These are phyloP conservation scores for Zaprionus tsacasi DNA, from an alignment of 1,140 invertebrate species.

Conservation along the genomic window DNA sequence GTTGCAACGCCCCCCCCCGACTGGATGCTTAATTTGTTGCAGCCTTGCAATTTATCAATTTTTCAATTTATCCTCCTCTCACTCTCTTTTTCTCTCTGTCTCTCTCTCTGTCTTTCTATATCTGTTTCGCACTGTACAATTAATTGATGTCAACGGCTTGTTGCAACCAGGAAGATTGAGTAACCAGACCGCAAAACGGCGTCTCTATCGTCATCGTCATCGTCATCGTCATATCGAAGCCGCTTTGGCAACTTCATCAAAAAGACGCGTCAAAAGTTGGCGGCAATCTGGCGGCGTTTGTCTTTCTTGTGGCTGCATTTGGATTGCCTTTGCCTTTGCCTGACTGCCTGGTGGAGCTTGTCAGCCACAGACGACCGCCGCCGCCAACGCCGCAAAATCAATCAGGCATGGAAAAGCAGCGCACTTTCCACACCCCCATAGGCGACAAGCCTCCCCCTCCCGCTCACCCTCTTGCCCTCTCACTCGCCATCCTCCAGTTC, in stretches of 20 bases:
- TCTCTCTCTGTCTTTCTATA: conserved; percentile 24
- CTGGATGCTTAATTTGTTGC: conserved; percentile 12
- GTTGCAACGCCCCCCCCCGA: conserved; percentile 30
- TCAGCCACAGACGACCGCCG: conserved; percentile 37
- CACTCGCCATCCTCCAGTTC: neutral
- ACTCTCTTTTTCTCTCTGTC: neutral
- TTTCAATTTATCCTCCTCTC: neutral
- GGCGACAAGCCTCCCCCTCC: neutral
- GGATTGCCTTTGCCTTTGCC: neutral
- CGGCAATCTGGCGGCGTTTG: conserved; percentile 50
- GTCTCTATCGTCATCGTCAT: conserved; percentile 26
- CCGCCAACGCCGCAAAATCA: conserved; percentile 75
- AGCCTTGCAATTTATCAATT: conserved; percentile 50
- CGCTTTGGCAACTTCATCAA: conserved; percentile 73
- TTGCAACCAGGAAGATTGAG: conserved; percentile 77
- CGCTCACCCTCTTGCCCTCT: neutral
- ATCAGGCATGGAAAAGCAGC: conserved; percentile 61
- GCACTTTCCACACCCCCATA: conserved; percentile 26
- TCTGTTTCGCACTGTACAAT: conserved; percentile 28
- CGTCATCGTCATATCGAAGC: conserved; percentile 16
- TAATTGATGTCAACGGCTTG: conserved; percentile 80
- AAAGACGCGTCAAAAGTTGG: conserved; percentile 68
- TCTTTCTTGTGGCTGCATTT: conserved; percentile 63
- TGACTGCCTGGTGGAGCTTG: conserved; percentile 5
- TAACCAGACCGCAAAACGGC: conserved; percentile 66